Evolutionary conservation across 1,140 invertebrate species (phyloP).

Genomic region (Lucilia cuprina): DNA sequence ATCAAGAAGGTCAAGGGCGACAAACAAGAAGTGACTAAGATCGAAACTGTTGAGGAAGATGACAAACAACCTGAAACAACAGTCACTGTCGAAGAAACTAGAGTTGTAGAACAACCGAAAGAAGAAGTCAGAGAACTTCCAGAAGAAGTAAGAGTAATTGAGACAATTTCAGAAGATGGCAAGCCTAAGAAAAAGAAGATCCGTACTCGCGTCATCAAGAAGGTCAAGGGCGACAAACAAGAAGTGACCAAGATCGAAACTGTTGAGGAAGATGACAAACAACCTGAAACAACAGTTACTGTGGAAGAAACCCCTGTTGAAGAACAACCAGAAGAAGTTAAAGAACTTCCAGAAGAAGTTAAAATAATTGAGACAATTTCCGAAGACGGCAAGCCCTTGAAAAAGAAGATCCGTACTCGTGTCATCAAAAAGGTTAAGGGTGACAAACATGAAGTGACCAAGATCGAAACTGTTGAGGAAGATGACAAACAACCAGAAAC

Average conservation of each 20-base stretch:
- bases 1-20: conserved; percentile 41
- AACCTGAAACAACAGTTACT: conserved; percentile 47
- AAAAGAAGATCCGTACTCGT: conserved; percentile 45
- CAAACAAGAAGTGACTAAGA: conserved; percentile 45
- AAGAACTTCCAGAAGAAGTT: conserved; percentile 38
- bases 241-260: conserved; percentile 48
- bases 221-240: conserved; percentile 39
- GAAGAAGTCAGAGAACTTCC: conserved; percentile 43
- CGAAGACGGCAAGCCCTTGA: conserved; percentile 25
- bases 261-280: conserved; percentile 50
- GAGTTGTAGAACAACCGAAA: conserved; percentile 23
- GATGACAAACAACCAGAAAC: conserved; percentile 54
- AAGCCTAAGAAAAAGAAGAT: conserved; percentile 43
- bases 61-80: conserved; percentile 31
- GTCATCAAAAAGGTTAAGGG: conserved; percentile 51
- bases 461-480: conserved; percentile 61
- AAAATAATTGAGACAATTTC: conserved; percentile 39
- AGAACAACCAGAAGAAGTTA: conserved; percentile 42
- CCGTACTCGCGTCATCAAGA: conserved; percentile 42
- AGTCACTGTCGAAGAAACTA: conserved; percentile 21
- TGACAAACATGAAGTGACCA: conserved; percentile 52
- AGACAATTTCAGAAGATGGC: conserved; percentile 47
- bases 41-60: conserved; percentile 44
- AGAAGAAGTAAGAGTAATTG: conserved; percentile 57
- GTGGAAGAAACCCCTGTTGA: conserved; percentile 45